phyloP scores from a whole-genome alignment of 2,113 vertebrate genomes.

The Mormyrus lacerda region DNA sequence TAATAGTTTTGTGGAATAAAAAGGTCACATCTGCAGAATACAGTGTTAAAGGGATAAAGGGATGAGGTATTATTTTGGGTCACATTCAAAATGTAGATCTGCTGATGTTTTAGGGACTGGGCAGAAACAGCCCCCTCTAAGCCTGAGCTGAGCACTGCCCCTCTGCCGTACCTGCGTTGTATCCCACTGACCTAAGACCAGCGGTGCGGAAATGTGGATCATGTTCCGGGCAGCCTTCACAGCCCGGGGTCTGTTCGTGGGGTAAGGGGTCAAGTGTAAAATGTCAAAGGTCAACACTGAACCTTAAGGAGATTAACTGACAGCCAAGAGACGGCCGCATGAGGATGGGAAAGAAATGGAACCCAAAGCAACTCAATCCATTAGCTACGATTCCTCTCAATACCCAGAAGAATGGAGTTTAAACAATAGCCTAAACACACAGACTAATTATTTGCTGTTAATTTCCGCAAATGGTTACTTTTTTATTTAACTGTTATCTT shows the following conservation, averaged over 20 bases:
- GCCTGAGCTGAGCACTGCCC: not conserved
- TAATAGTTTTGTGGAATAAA: not conserved
- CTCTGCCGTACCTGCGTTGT: not conserved
- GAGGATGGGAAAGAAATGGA: not conserved
- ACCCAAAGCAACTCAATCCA: not conserved
- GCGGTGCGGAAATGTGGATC: conserved; percentile 18
- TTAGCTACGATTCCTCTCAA: not conserved
- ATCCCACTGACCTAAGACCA: not conserved
- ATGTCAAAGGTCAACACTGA: conserved; percentile 14
- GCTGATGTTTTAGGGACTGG: not conserved
- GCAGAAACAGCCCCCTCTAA: not conserved
- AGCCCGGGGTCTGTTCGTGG: not conserved
- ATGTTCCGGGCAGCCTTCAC: not conserved
- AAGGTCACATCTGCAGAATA: not conserved
- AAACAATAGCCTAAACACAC: not conserved
- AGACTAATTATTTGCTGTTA: not conserved
- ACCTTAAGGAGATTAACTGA: conserved; percentile 6
- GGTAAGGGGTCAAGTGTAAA: conserved; percentile 28
- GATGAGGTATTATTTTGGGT: not conserved
- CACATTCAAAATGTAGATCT: not conserved
- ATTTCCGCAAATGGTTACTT: not conserved
- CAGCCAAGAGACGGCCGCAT: not conserved
- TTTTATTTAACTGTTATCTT: not conserved
- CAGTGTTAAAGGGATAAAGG: not conserved
- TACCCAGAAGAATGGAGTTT: not conserved